A percentile compares a stretch with the other conserved stretches of the same genome.
These are phyloP conservation scores for Campoplex nolae DNA, from an alignment of 2,888 invertebrate genomes.

Conservation along the genomic window DNA sequence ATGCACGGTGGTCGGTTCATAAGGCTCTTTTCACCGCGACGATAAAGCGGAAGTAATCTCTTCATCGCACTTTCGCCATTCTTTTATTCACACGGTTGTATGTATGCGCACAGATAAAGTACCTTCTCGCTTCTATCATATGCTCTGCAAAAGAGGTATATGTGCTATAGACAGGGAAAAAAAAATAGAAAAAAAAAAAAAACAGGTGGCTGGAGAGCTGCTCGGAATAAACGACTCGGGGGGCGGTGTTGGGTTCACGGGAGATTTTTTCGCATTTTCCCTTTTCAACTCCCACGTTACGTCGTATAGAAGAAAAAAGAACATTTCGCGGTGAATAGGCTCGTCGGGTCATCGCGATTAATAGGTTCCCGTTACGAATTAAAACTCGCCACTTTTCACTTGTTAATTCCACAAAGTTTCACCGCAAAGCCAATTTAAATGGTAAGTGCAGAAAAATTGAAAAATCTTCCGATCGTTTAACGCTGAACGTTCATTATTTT, in stretches of 20 bases:
- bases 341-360: slow-evolving; percentile 61
- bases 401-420: slow-evolving; percentile 51
- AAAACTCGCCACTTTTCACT: slow-evolving; percentile 52
- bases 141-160: slow-evolving; percentile 9
- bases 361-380: slow-evolving; percentile 64
- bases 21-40: slow-evolving; percentile 68
- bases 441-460: background rate
- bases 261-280: slow-evolving; percentile 51
- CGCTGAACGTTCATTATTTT: background rate
- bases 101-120: slow-evolving; percentile 12
- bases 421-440: slow-evolving; percentile 17
- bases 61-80: slow-evolving; percentile 79
- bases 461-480: slow-evolving; percentile 15
- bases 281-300: slow-evolving; percentile 45
- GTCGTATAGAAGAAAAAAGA: slow-evolving; percentile 19
- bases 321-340: slow-evolving; percentile 39
- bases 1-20: background rate
- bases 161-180: slow-evolving; percentile 36
- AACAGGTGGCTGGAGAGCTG: slow-evolving; percentile 34
- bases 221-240: slow-evolving; percentile 49
- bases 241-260: slow-evolving; percentile 16
- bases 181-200: slow-evolving; percentile 54
- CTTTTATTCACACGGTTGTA: slow-evolving; percentile 73
- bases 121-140: slow-evolving; percentile 39
- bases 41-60: slow-evolving; percentile 74